Base-by-base conservation (phyloP, 1,140 invertebrate species). In the Aphaenogaster ashmeadi region DNA sequence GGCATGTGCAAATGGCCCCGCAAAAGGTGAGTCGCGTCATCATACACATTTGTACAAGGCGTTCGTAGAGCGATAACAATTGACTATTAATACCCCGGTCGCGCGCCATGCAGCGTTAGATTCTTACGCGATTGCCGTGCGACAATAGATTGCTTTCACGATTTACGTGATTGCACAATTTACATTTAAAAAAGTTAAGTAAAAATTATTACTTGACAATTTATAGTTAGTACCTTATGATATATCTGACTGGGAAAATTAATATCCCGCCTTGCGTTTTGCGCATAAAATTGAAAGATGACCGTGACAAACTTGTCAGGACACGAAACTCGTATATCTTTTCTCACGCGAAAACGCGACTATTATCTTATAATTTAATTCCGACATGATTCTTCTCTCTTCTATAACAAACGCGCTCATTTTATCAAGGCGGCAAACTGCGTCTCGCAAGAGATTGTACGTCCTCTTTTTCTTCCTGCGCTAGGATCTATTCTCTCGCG, bases 81-180 rank as follows among this genome's bases (percentile, higher is more conserved):
- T 80, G 87, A 33, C 88, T 89, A 89, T 92, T 91, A 91, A 91
- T 92, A 92, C 33, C 18, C 88, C 50, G 50, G 50, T 66, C 78
- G 77, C 41, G 52, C 41, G 62, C 74, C 38, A n/a, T 13, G 33
- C 62, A 50, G 18, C 38, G 9, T 41, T 54, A 21, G 13, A 64
- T 44, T 62, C 44, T 27, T 75, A 13, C 36, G n/a, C 47, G 47
- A 50, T 18, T 33, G 21, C 36, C 21, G 36, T 3, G 44, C n/a
- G 67, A 38, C 9, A 18, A 5, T n/a, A 9, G 5, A 81, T 69
- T 54, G 15, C 15, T 41, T 54, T 69, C 44, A 13, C 6, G 58
- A 79, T 79, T 79, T 79, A 44, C 38, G 21, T 41, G 9, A 36
- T 64, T 64, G 21, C 18, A 4, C 3, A 41, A 50, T 79, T 64